Conservation (phyloP, 2,888 invertebrate species). For the Atherix ibis region DNA sequence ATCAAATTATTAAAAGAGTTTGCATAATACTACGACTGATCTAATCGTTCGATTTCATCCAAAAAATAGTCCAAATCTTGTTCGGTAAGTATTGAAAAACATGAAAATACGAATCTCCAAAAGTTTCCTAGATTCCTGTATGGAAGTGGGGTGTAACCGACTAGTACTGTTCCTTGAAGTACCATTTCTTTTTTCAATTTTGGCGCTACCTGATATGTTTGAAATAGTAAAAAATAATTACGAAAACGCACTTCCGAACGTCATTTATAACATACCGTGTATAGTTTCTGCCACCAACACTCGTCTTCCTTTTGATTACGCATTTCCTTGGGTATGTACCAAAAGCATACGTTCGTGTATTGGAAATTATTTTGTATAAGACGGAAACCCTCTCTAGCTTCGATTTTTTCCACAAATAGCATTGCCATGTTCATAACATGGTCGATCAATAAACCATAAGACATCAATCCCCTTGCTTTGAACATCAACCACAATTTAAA, state of each 20-base stretch:
- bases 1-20: too few relatives aligned
- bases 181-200: constrained; percentile 56
- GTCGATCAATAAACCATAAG: constrained; percentile 44
- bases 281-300: constrained; percentile 38
- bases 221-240: neutral
- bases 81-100: constrained; percentile 45
- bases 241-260: too few relatives aligned
- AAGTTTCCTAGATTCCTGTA: constrained; percentile 51
- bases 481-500: constrained; percentile 90
- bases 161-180: constrained; percentile 47
- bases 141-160: constrained; percentile 56
- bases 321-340: constrained; percentile 57
- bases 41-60: constrained; percentile 45
- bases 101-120: constrained; percentile 58
- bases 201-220: constrained; percentile 39
- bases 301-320: constrained; percentile 25
- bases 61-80: constrained; percentile 46
- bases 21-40: too few relatives aligned
- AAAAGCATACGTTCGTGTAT: constrained; percentile 79
- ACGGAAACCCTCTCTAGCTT: constrained; percentile 40
- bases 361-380: constrained; percentile 47
- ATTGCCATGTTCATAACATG: constrained; percentile 45
- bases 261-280: constrained; percentile 19
- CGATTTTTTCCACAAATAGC: constrained; percentile 39
- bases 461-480: constrained; percentile 57